Conservation (phyloP, 2,113 vertebrate species). For the Myocastor coypus region DNA sequence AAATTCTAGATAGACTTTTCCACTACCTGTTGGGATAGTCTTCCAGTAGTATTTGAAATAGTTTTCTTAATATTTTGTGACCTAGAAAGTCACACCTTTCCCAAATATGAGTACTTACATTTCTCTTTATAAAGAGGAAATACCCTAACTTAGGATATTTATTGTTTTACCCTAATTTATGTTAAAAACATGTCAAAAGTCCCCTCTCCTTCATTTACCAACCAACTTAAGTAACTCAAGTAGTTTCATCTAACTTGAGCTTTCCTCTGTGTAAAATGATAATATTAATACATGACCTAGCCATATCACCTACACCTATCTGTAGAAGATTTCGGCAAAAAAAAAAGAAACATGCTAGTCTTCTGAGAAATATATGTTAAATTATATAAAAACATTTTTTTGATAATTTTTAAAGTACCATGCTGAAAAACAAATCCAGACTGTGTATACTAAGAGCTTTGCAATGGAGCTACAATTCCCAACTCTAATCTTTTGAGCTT, state of each 20-base stretch:
- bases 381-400: conserved; percentile 21
- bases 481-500: background rate
- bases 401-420: background rate
- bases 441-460: background rate
- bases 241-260: conserved; percentile 45
- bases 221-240: background rate
- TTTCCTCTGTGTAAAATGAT: conserved; percentile 1
- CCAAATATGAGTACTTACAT: background rate
- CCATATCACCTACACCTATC: background rate
- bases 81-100: conserved; percentile 33
- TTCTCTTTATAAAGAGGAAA: background rate
- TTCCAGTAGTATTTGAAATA: background rate
- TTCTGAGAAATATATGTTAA: conserved; percentile 42
- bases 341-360: conserved; percentile 36
- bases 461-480: background rate
- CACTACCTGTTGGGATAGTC: background rate
- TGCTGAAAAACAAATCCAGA: background rate
- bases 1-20: conserved; percentile 12
- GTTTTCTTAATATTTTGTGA: conserved; percentile 51
- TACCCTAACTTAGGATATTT: background rate
- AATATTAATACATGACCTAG: conserved; percentile 1
- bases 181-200: background rate
- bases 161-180: no score
- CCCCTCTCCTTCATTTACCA: conserved; percentile 3
- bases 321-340: background rate